Evolutionary conservation across 1,140 invertebrate species (phyloP).

Genomic region (Oryzaephilus surinamensis): DNA sequence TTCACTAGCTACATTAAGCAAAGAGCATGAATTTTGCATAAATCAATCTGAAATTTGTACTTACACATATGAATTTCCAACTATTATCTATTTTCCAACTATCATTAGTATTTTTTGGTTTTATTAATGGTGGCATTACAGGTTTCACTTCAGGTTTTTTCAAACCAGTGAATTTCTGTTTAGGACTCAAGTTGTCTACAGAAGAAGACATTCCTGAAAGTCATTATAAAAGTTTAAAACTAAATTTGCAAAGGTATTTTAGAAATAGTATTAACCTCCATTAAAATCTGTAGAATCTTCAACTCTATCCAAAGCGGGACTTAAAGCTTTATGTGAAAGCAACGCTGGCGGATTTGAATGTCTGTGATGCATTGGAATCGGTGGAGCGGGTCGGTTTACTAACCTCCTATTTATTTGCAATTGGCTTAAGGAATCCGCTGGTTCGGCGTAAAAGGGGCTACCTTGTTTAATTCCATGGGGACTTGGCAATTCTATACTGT

Average conservation of each 20-base stretch:
- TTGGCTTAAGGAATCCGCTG: constrained; percentile 69
- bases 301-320: constrained; percentile 43
- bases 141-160: constrained; percentile 55
- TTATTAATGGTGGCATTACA: constrained; percentile 57
- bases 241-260: neutral
- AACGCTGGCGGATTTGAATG: constrained; percentile 54
- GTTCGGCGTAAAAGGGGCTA: constrained; percentile 86
- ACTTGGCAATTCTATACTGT: constrained; percentile 12
- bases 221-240: neutral
- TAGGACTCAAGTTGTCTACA: constrained; percentile 53
- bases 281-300: constrained; percentile 47
- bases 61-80: constrained; percentile 78
- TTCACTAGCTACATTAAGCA: constrained; percentile 28
- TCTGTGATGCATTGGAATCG: constrained; percentile 36
- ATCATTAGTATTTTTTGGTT: constrained; percentile 45
- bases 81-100: constrained; percentile 77
- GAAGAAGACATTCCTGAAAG: constrained; percentile 45
- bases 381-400: constrained; percentile 20
- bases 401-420: constrained; percentile 8
- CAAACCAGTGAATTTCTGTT: constrained; percentile 31
- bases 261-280: constrained; percentile 13
- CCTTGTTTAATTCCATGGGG: constrained; percentile 44
- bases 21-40: too few species aligned
- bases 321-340: constrained; percentile 38
- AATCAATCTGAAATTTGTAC: constrained; percentile 13